These are phyloP conservation scores for Thaleichthys pacificus DNA, from an alignment of 2,797 vertebrate species.

Conservation along the genomic window DNA sequence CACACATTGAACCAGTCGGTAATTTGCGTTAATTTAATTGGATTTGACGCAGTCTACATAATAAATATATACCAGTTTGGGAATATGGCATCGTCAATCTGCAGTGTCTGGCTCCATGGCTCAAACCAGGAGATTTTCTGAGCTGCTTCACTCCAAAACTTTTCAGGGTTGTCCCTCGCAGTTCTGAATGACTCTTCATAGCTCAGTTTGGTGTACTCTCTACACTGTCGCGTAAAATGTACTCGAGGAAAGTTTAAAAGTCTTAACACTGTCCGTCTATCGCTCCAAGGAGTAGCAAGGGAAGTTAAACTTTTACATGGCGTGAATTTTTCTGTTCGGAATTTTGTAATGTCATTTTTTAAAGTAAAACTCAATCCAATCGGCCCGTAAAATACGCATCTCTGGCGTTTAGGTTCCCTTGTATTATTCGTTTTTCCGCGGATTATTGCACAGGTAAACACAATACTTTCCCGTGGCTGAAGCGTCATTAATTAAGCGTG, in stretches of 20 bases:
- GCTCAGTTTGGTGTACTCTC: constrained; percentile 21
- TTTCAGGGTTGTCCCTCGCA: constrained; percentile 75
- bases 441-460: too few relatives aligned
- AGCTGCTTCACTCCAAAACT: constrained; percentile 79
- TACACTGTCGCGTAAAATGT: constrained; percentile 34
- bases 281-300: neutral
- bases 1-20: neutral
- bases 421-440: neutral
- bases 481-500: too few relatives aligned
- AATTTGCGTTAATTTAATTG: neutral
- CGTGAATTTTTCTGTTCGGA: neutral
- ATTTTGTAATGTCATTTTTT: neutral
- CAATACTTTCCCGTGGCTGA: too few relatives aligned
- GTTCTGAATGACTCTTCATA: constrained; percentile 74
- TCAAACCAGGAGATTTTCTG: constrained; percentile 81
- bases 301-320: neutral
- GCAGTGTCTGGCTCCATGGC: constrained; percentile 81
- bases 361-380: neutral
- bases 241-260: neutral
- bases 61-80: constrained; percentile 80
- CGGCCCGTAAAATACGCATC: constrained; percentile 30
- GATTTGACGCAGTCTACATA: neutral
- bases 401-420: neutral
- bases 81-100: constrained; percentile 69
- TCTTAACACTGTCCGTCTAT: neutral